phyloP scores from a whole-genome alignment of 2,797 vertebrate genomes.

The Clarias pachynema region DNA sequence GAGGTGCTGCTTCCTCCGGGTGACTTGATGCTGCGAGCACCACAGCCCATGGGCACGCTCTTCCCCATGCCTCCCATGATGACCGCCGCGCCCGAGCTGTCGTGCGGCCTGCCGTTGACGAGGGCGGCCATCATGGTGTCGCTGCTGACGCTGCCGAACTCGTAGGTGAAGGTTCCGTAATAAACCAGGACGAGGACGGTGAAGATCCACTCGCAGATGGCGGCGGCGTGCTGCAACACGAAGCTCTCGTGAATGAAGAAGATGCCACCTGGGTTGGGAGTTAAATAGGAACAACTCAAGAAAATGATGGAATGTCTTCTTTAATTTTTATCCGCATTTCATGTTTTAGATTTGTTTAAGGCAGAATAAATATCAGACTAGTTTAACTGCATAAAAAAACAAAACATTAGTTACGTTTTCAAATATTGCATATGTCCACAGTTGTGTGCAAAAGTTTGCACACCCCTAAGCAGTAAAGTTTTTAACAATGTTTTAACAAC shows the following conservation, averaged over 20 bases:
- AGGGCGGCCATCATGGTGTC: constrained; percentile 89
- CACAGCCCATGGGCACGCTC: constrained; percentile 66
- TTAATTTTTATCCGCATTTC: background rate
- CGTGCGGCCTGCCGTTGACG: constrained; percentile 67
- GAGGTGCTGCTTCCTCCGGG: constrained; percentile 85
- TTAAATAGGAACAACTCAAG: constrained; percentile 41
- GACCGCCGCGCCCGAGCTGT: constrained; percentile 66
- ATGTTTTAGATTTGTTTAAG: background rate
- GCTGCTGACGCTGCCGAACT: constrained; percentile 92
- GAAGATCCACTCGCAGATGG: constrained; percentile 96
- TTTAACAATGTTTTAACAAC: background rate
- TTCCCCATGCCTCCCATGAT: constrained; percentile 71
- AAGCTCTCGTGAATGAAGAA: constrained; percentile 95
- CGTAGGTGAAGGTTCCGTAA: constrained; percentile 95
- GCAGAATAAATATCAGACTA: background rate
- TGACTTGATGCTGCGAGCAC: constrained; percentile 83
- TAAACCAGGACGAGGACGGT: constrained; percentile 94
- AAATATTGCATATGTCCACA: too few species aligned
- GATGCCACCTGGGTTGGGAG: constrained; percentile 76
- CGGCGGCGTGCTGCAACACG: constrained; percentile 89
- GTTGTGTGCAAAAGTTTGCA: background rate
- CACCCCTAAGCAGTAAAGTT: background rate
- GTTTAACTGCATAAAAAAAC: too few species aligned
- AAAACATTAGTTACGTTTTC: background rate
- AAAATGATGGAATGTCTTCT: background rate